Evolutionary conservation across 2,113 vertebrate genomes (phyloP).

Genomic region (Lathamus discolor): DNA sequence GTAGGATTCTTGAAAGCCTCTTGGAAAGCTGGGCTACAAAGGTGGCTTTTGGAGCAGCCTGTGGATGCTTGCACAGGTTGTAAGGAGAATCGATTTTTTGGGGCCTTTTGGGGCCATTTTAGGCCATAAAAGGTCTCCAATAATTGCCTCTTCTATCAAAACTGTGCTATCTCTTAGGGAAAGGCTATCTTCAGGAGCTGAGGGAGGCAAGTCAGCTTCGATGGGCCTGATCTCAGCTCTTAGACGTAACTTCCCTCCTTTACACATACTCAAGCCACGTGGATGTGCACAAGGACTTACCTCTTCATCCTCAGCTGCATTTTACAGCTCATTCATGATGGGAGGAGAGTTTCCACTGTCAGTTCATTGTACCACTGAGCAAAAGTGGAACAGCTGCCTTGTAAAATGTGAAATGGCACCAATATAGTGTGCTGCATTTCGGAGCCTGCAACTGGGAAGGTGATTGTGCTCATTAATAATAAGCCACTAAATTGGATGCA

Average conservation of each 20-base stretch:
- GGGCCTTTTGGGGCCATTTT: not conserved
- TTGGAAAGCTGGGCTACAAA: not conserved
- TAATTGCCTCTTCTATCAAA: not conserved
- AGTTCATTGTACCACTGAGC: not conserved
- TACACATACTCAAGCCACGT: not conserved
- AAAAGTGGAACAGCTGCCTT: constrained; percentile 44
- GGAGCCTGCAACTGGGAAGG: constrained; percentile 38
- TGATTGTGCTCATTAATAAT: constrained; percentile 62
- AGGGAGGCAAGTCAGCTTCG: not conserved
- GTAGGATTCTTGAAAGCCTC: not conserved
- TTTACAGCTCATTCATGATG: not conserved
- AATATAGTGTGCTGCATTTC: not conserved
- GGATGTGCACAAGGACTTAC: not conserved
- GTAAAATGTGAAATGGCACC: constrained; percentile 23
- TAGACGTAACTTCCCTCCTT: not conserved
- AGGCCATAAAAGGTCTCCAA: not conserved
- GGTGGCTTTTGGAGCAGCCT: not conserved
- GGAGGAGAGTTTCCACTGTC: constrained; percentile 16
- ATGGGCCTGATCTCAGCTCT: not conserved
- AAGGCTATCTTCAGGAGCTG: not conserved
- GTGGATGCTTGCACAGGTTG: not conserved
- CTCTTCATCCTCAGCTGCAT: not conserved
- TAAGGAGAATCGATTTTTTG: not conserved
- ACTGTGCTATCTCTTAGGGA: not conserved
- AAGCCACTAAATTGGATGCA: constrained; percentile 63